These are phyloP conservation scores for Tanytarsus gracilentus DNA, from an alignment of 2,888 invertebrate species.

Conservation along the genomic window DNA sequence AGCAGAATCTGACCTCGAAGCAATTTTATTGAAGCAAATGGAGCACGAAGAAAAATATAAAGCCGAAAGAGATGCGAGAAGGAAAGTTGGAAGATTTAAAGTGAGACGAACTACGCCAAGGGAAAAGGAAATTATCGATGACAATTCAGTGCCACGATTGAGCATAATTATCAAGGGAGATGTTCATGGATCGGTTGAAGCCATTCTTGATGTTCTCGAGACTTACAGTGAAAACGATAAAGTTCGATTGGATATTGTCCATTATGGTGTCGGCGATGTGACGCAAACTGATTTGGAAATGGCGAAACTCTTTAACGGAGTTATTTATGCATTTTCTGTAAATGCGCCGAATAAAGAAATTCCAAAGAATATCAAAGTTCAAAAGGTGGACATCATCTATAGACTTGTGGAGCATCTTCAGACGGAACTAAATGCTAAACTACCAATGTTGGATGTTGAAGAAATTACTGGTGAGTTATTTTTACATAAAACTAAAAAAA, in stretches of 20 bases:
- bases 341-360: constrained; percentile 43
- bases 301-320: constrained; percentile 64
- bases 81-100: constrained; percentile 52
- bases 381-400: constrained; percentile 83
- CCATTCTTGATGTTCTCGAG: constrained; percentile 81
- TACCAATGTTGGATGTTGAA: constrained; percentile 66
- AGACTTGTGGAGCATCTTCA: constrained; percentile 83
- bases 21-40: constrained; percentile 56
- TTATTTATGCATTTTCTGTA: constrained; percentile 86
- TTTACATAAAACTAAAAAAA: background rate
- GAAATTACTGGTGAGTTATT: constrained; percentile 57
- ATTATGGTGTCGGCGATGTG: constrained; percentile 83
- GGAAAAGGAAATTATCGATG: constrained; percentile 46
- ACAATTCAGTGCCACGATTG: constrained; percentile 49
- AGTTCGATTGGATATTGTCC: constrained; percentile 75
- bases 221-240: constrained; percentile 65
- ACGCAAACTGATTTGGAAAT: constrained; percentile 75
- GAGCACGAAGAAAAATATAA: constrained; percentile 57
- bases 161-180: constrained; percentile 70
- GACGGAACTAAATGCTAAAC: constrained; percentile 58
- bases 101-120: constrained; percentile 51
- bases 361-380: constrained; percentile 49
- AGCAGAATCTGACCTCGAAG: constrained; percentile 51
- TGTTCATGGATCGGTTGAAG: constrained; percentile 94
- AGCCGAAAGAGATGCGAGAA: constrained; percentile 50